Evolutionary conservation across 2,797 vertebrate genomes (phyloP).

Genomic region (Phoebastria nigripes): DNA sequence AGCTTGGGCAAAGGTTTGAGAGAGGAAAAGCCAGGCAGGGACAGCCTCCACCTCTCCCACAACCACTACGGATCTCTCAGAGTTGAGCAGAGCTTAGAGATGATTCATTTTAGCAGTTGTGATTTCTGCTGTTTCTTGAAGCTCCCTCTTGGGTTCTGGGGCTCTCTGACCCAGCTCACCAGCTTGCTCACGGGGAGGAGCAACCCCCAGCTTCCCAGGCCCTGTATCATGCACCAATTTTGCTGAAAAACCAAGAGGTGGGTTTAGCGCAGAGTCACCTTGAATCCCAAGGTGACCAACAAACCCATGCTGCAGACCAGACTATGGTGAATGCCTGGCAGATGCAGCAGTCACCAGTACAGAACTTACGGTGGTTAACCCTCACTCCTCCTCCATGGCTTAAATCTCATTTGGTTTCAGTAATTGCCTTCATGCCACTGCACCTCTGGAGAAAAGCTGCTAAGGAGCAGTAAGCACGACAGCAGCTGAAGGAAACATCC

Average conservation of each 20-base stretch:
- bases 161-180: not conserved
- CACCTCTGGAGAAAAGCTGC: not conserved
- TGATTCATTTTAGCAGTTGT: not conserved
- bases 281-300: not conserved
- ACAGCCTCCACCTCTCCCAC: not conserved
- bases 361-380: not conserved
- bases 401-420: not conserved
- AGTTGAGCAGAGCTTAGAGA: not conserved
- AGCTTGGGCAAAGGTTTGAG: not conserved
- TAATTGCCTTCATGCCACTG: not conserved
- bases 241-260: not conserved
- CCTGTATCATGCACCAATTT: rapidly evolving
- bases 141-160: not conserved
- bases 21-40: not conserved
- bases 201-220: not conserved
- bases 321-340: rapidly evolving
- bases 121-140: not conserved
- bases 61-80: not conserved
- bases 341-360: not conserved
- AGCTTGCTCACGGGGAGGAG: not conserved
- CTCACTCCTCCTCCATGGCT: not conserved
- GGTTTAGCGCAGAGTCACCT: not conserved
- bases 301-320: not conserved
- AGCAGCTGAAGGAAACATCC: not conserved
- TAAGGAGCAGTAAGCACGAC: not conserved